phyloP scores from a whole-genome alignment of 2,888 invertebrate species.

The Epsilonema sp. region DNA sequence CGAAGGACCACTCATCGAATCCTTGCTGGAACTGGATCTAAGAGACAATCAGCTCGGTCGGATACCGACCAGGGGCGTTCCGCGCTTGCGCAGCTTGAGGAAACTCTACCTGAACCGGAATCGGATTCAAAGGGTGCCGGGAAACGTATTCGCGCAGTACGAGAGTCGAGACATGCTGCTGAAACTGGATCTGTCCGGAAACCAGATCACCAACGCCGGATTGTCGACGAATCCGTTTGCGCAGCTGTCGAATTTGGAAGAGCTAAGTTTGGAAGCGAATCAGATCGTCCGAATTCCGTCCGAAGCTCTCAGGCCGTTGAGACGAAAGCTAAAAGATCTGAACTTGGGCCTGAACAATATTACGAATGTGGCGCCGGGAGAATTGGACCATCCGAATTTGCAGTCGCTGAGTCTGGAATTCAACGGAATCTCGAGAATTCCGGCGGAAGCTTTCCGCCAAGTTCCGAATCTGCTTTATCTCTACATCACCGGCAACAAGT shows the following conservation, averaged over 20 bases:
- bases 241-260: slow-evolving; percentile 11
- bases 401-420: slow-evolving; percentile 27
- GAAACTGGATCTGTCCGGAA: slow-evolving; percentile 24
- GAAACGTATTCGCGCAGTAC: slow-evolving; percentile 18
- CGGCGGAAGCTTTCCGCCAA: slow-evolving; percentile 23
- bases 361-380: slow-evolving; percentile 23
- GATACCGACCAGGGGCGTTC: slow-evolving; percentile 19
- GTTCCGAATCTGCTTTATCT: slow-evolving; percentile 25
- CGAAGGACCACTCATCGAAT: slow-evolving; percentile 21
- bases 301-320: slow-evolving; percentile 19
- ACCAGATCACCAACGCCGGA: slow-evolving; percentile 14
- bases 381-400: slow-evolving; percentile 24
- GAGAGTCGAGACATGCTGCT: slow-evolving; percentile 18
- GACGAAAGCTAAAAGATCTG: slow-evolving; percentile 21
- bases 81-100: slow-evolving; percentile 19
- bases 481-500: slow-evolving; percentile 28
- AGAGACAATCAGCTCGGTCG: slow-evolving; percentile 23
- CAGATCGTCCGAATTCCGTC: slow-evolving; percentile 21
- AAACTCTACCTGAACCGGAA: slow-evolving; percentile 26
- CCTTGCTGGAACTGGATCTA: slow-evolving; percentile 24
- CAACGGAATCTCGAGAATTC: slow-evolving; percentile 24
- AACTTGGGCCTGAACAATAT: slow-evolving; percentile 25
- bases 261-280: slow-evolving; percentile 26
- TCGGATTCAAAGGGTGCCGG: slow-evolving; percentile 15
- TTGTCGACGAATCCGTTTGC: not conserved